Evolutionary conservation across 2,888 invertebrate species (phyloP).

Genomic region (Lithosia quadra): DNA sequence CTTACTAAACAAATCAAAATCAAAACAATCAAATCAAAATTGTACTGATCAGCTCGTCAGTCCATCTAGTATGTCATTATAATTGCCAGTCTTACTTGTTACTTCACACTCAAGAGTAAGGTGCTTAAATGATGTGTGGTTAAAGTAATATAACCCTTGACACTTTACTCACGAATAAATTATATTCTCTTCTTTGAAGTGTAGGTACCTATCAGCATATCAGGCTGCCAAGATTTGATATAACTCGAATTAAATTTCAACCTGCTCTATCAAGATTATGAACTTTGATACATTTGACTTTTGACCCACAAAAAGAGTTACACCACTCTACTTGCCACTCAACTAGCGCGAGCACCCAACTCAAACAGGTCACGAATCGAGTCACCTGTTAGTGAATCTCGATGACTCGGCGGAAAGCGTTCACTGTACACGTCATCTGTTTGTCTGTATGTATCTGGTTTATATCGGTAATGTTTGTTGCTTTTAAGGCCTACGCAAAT

Average conservation of each 20-base stretch:
- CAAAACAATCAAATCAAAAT: too few relatives aligned
- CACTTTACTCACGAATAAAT: conserved; percentile 5
- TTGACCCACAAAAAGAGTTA: conserved; percentile 6
- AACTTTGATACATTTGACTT: conserved; percentile 3
- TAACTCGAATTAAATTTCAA: conserved; percentile 7
- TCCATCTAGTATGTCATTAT: neutral
- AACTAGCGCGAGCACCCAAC: conserved; percentile 43
- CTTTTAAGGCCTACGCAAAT: neutral
- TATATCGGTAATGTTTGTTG: conserved; percentile 38
- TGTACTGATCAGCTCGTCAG: too few relatives aligned
- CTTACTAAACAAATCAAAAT: too few relatives aligned
- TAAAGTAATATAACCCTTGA: neutral
- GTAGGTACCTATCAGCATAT: neutral
- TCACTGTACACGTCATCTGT: conserved; percentile 62
- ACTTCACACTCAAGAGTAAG: neutral
- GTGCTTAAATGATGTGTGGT: conserved; percentile 3
- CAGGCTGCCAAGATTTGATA: neutral
- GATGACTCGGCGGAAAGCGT: conserved; percentile 67
- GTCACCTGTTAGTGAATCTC: conserved; percentile 64
- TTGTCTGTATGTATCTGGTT: conserved; percentile 47
- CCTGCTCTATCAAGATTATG: neutral
- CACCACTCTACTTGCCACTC: conserved; percentile 40
- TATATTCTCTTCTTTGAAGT: neutral
- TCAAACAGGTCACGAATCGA: conserved; percentile 54
- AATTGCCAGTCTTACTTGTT: neutral